These are phyloP conservation scores for Hydropsyche tenuis DNA, from an alignment of 1,140 invertebrate species.

Conservation along the genomic window DNA sequence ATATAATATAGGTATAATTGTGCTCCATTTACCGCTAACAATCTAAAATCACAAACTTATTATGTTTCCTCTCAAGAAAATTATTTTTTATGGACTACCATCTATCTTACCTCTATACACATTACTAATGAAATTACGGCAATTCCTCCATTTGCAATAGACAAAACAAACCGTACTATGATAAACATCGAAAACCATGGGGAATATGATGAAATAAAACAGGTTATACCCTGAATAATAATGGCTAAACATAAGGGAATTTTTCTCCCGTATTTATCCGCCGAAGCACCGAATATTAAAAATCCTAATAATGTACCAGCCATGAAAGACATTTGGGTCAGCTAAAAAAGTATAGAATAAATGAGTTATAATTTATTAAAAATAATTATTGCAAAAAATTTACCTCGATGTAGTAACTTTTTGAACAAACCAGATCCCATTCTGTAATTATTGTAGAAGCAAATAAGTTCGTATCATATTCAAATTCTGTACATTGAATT, in stretches of 20 bases:
- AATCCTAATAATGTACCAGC: conserved; percentile 73
- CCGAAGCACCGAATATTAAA: conserved; percentile 72
- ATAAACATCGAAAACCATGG: conserved; percentile 72
- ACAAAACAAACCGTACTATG: conserved; percentile 71
- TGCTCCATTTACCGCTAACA: conserved; percentile 69
- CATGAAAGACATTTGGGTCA: conserved; percentile 77
- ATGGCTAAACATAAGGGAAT: conserved; percentile 69
- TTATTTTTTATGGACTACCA: too few species aligned
- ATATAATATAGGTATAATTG: conserved; percentile 70
- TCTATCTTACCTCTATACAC: conserved; percentile 56
- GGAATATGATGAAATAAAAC: conserved; percentile 67
- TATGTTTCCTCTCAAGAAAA: too few species aligned
- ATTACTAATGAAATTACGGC: conserved; percentile 59
- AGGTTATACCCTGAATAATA: conserved; percentile 66
- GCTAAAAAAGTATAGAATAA: conserved; percentile 54
- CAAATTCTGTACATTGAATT: conserved; percentile 64
- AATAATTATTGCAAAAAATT: too few species aligned
- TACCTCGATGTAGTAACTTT: conserved; percentile 65
- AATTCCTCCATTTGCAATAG: conserved; percentile 68
- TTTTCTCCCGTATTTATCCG: conserved; percentile 70
- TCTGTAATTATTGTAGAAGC: conserved; percentile 73
- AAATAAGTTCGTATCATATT: conserved; percentile 69
- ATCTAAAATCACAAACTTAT: conserved; percentile 47
- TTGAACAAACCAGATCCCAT: conserved; percentile 76
- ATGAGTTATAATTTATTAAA: not conserved